Evolutionary conservation across 2,888 invertebrate genomes (phyloP).

Genomic region (Stenolophus ochropezus): DNA sequence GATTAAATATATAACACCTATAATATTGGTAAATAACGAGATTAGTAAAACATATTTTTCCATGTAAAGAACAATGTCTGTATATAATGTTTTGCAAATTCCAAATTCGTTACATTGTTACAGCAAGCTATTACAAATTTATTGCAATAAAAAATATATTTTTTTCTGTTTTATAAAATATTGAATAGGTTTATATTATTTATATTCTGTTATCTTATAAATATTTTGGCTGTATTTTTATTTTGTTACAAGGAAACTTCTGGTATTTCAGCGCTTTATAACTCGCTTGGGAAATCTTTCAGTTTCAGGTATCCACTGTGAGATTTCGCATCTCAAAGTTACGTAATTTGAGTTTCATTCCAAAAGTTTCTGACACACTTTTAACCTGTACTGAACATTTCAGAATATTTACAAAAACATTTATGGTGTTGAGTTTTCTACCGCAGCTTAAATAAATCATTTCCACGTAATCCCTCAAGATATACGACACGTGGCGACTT

Average conservation of each 20-base stretch:
- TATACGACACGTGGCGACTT: background rate
- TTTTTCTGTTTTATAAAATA: no score
- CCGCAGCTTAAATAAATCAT: background rate
- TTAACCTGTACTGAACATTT: background rate
- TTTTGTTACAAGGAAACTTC: background rate
- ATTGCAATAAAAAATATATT: no score
- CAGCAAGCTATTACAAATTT: no score
- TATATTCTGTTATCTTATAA: background rate
- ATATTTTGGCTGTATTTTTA: conserved; percentile 8
- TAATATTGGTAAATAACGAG: no score
- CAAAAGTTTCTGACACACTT: conserved; percentile 19
- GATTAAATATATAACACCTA: no score
- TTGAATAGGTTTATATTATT: background rate
- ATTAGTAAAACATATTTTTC: no score
- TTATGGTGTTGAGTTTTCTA: background rate
- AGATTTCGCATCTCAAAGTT: conserved; percentile 30
- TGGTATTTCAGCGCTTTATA: conserved; percentile 22
- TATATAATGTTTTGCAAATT: no score
- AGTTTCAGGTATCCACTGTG: conserved; percentile 13
- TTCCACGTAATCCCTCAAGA: background rate
- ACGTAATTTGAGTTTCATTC: conserved; percentile 32
- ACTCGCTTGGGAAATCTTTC: conserved; percentile 20
- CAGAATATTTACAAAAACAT: background rate
- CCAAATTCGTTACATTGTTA: no score
- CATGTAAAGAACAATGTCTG: no score